Evolutionary conservation across 2,888 invertebrate species (phyloP), one percentile per base, ranked within the genome.

Genomic region (Orchestes rusci): DNA sequence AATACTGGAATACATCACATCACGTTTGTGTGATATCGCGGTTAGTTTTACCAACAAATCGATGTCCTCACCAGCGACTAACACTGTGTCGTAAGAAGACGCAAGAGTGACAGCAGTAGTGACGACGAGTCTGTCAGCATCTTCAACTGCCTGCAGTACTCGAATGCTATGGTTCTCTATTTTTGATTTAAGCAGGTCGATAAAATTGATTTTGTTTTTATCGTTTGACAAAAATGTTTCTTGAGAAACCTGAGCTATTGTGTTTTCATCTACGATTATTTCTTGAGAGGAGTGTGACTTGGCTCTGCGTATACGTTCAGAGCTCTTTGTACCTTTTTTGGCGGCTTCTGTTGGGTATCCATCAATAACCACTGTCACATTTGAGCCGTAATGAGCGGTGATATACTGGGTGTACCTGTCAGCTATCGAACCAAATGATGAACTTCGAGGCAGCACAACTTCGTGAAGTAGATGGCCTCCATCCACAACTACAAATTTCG

Each of bases 131-230:
- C 16, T 13, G 34, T 16, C 34, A 34, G 34, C 34, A 17, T 34
- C 34, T 34, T 34, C 34, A 13, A 16, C 34, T 34, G 34, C 34
- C 34, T 16, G 34, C 16, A 34, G 34, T 10, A 17, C 16, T 16
- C 5, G 16, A 34, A 34, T 34, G 5, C 13, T 10, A 8, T 34
- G 4, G 8, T 13, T 30, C 7, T 30, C 13, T 13, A 30, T 8
- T 8, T 13, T 8, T 13, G 13, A 8, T 13, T 30, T 5, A 5
- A 30, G 30, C 30, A 30, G 13, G 30, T 30, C 30, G 30, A 30
- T 30, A 10, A 33, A 17, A n/a, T 17, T 16, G n/a, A 33, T 7
- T 7, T 13, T 33, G 33, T 33, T 33, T n/a, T n/a, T 33, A 7
- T 33, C 16, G 17, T 33, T 33, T 33, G n/a, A 33, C n/a, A 16